phyloP scores from a whole-genome alignment of 2,797 vertebrate genomes.

The Spizella passerina region DNA sequence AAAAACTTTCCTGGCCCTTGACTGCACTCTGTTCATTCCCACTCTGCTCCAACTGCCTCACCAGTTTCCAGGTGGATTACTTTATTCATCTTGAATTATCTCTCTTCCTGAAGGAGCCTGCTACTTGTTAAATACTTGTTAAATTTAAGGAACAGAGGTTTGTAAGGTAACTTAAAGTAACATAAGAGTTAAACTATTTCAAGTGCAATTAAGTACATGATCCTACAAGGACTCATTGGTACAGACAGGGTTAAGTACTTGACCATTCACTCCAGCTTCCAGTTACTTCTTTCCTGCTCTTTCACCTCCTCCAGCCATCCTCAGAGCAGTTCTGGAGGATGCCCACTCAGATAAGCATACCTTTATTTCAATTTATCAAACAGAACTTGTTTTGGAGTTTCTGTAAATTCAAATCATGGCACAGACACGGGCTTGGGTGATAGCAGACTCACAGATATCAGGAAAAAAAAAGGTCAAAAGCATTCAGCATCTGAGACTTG shows the following conservation, averaged over 20 bases:
- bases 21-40: background rate
- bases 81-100: background rate
- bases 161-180: background rate
- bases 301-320: background rate
- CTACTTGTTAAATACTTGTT: background rate
- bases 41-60: background rate
- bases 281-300: background rate
- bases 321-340: background rate
- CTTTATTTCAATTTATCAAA: background rate
- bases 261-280: background rate
- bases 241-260: background rate
- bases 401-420: background rate
- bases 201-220: background rate
- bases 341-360: background rate
- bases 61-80: background rate
- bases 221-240: background rate
- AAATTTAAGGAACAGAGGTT: background rate
- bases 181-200: background rate
- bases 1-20: background rate
- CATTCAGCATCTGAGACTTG: background rate
- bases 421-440: background rate
- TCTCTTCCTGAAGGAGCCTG: background rate
- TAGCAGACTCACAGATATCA: background rate
- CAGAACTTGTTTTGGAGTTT: background rate
- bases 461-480: background rate